Evolutionary conservation across 2,888 invertebrate species (phyloP), one percentile per base, ranked within the genome.

Genomic region (Philonicus albiceps): DNA sequence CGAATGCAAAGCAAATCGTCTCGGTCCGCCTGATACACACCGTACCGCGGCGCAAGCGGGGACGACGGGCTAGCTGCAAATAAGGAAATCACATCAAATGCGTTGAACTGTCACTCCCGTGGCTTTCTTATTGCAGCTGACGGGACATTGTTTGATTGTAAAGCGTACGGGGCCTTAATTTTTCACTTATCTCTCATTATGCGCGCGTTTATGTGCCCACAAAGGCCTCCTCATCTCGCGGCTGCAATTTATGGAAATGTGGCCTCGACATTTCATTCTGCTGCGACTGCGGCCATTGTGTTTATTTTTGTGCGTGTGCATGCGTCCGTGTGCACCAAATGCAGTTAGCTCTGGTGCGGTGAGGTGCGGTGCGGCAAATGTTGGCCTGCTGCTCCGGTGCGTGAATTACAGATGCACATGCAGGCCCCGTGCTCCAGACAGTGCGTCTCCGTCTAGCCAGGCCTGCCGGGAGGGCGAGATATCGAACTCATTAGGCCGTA

Each of bases 101-200:
- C 73, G 3, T 53, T 85, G 74, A 85, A 75, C 85, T 53, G 73
- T 85, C 75, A 75, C 30, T 37, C 49, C 75, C 22, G 37, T 55
- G 34, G 76, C 30, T 49, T 49, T 55, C 55, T 76, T 37, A n/a
- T 53, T 85, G 84, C 84, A 84, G 84, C 84, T 84, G 84, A 84
- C 84, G 43, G 84, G 40, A 72, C 84, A 84, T 84, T 84, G 84
- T 84, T 84, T 84, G 84, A 84, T 84, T 84, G 73, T 34, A 75
- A 75, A 85, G 85, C 34, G 75, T 75, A 85, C 75, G 53, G 16
- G 85, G 85, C 85, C 75, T 85, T 85, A 85, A 85, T 85, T 85
- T 85, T 85, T 85, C 85, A 85, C 85, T 85, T 85, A 85, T 85
- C 85, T 75, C 75, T 75, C 74, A 85, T 85, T 85, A 85, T 85